Percentiles rank a stretch among this genome's conserved stretches.
phyloP scores from a whole-genome alignment of 2,888 invertebrate species.

The Brachyptera putata region DNA sequence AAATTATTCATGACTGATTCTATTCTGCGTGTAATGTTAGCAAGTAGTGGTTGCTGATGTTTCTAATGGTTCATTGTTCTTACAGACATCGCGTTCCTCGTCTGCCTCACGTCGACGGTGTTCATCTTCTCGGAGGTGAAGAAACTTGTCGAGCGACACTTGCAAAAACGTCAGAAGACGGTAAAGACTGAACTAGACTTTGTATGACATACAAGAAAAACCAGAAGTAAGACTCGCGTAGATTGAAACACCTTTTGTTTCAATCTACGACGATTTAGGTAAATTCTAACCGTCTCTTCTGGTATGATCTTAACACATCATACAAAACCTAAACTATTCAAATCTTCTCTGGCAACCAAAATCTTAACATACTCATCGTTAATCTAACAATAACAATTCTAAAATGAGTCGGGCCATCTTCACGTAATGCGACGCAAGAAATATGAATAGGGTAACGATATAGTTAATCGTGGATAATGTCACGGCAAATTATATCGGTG shows the following conservation, averaged over 20 bases:
- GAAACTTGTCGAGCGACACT: conserved; percentile 74
- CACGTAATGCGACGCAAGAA: no score
- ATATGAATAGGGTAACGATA: no score
- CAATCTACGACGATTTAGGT: background rate
- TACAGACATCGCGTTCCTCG: conserved; percentile 87
- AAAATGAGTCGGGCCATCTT: no score
- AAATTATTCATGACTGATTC: no score
- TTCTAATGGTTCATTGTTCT: background rate
- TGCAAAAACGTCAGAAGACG: conserved; percentile 53
- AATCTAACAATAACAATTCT: no score
- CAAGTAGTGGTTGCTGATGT: background rate
- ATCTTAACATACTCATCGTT: background rate
- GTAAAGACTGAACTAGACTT: conserved; percentile 57
- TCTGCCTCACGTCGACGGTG: conserved; percentile 91
- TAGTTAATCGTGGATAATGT: no score
- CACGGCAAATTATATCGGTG: no score
- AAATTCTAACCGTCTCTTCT: background rate
- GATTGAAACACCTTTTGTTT: conserved; percentile 29
- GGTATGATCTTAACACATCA: background rate
- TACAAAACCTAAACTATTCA: background rate
- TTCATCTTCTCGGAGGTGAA: conserved; percentile 90
- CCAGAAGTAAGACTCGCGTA: conserved; percentile 33
- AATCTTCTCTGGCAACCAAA: background rate
- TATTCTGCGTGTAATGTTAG: no score
- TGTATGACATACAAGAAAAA: conserved; percentile 59